phyloP scores from a whole-genome alignment of 2,113 vertebrate genomes.

The Ceyx margarethae region DNA sequence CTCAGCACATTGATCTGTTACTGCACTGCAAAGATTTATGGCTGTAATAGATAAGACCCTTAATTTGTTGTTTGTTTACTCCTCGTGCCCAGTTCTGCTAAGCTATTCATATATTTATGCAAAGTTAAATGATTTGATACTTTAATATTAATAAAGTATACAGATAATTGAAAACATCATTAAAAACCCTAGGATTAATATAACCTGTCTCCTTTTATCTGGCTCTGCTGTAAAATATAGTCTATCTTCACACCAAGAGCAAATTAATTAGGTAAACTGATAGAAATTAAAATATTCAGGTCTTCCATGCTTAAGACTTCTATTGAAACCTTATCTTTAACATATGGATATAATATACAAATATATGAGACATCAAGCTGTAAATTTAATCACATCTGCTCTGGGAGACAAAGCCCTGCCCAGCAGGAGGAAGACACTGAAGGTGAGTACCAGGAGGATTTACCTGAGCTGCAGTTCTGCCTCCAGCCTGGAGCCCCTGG shows the following conservation, averaged over 20 bases:
- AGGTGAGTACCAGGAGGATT: background rate
- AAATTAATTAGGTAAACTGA: background rate
- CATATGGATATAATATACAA: background rate
- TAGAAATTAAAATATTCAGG: background rate
- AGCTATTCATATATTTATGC: background rate
- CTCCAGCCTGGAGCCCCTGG: background rate
- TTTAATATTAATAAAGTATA: slow-evolving; percentile 32
- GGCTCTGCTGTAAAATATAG: background rate
- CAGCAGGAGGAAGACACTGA: background rate
- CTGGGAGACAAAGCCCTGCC: background rate
- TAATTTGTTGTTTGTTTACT: background rate
- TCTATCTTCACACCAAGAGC: background rate
- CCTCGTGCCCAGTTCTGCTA: background rate
- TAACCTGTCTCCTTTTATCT: background rate
- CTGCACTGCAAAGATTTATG: background rate
- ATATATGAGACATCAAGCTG: background rate
- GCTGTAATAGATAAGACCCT: background rate
- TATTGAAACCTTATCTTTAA: background rate
- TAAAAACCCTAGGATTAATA: background rate
- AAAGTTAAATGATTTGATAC: background rate
- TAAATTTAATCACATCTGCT: background rate
- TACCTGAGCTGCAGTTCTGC: background rate
- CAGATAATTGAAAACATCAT: background rate
- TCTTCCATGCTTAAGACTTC: background rate
- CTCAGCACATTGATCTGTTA: background rate